A percentile compares a stretch with the other conserved stretches of the same genome.
These are phyloP conservation scores for Phocoena sinus DNA, from an alignment of 2,113 vertebrate genomes.

Conservation along the genomic window DNA sequence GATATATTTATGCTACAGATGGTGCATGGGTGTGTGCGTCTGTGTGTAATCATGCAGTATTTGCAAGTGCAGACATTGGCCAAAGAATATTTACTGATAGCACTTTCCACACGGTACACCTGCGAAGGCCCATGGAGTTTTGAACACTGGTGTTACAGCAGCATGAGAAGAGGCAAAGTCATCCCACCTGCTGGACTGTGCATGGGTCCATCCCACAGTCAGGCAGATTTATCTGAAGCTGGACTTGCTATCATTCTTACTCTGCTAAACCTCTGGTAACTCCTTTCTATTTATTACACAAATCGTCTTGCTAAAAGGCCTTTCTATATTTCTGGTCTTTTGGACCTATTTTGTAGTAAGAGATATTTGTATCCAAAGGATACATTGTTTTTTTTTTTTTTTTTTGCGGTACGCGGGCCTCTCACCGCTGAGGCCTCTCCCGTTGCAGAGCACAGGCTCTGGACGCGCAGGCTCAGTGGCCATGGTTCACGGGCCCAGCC, in stretches of 20 bases:
- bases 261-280: background rate
- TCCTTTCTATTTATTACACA: background rate
- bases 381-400: too few species aligned
- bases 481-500: too few species aligned
- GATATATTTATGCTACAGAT: background rate
- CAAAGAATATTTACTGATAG: background rate
- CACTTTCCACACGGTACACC: too few species aligned
- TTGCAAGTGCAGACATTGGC: background rate
- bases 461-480: too few species aligned
- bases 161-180: background rate
- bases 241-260: background rate
- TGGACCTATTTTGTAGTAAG: background rate
- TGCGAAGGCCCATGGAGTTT: background rate
- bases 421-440: too few species aligned
- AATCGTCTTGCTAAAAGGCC: background rate
- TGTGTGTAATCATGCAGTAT: background rate
- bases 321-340: background rate
- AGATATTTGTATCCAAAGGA: background rate
- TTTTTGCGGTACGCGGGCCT: too few species aligned
- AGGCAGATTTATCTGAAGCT: background rate
- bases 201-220: background rate
- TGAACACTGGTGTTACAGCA: background rate
- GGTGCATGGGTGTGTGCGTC: rapidly evolving
- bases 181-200: background rate
- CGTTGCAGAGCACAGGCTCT: too few species aligned